Evolutionary conservation across 2,797 vertebrate species (phyloP).

Genomic region (Labeo calbasu): DNA sequence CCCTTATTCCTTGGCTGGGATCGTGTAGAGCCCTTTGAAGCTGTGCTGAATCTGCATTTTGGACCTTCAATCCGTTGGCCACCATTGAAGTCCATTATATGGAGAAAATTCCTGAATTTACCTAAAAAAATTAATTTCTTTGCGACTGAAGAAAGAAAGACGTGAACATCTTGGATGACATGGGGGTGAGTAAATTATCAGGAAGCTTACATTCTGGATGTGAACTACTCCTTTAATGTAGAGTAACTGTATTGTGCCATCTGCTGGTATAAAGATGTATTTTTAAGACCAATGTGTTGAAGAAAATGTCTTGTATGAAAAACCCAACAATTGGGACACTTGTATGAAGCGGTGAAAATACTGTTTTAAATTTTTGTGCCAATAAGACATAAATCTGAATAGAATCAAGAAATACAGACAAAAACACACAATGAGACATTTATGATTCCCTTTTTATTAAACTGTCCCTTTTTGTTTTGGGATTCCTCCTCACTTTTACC

Average conservation of each 20-base stretch:
- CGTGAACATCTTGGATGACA: too few species aligned
- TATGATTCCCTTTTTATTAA: constrained; percentile 41
- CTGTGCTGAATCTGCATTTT: too few species aligned
- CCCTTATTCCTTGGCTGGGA: too few species aligned
- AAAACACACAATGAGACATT: not conserved
- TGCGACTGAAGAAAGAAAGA: too few species aligned
- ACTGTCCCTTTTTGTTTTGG: constrained; percentile 32
- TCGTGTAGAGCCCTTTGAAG: too few species aligned
- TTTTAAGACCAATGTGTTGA: not conserved
- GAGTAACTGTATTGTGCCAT: not conserved
- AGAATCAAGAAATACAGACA: not conserved
- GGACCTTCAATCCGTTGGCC: too few species aligned
- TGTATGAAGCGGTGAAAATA: not conserved
- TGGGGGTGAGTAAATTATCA: too few species aligned
- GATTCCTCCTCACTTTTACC: constrained; percentile 7
- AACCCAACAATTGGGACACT: not conserved
- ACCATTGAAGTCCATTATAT: too few species aligned
- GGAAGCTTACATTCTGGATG: too few species aligned
- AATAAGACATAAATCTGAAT: not conserved
- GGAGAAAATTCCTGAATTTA: too few species aligned
- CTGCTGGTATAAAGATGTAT: not conserved
- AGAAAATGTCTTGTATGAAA: not conserved
- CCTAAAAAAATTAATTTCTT: too few species aligned
- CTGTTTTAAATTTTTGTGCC: not conserved
- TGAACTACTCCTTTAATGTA: not conserved